Evolutionary conservation across 2,797 vertebrate genomes (phyloP).

Genomic region (Hafferia zeledoni): DNA sequence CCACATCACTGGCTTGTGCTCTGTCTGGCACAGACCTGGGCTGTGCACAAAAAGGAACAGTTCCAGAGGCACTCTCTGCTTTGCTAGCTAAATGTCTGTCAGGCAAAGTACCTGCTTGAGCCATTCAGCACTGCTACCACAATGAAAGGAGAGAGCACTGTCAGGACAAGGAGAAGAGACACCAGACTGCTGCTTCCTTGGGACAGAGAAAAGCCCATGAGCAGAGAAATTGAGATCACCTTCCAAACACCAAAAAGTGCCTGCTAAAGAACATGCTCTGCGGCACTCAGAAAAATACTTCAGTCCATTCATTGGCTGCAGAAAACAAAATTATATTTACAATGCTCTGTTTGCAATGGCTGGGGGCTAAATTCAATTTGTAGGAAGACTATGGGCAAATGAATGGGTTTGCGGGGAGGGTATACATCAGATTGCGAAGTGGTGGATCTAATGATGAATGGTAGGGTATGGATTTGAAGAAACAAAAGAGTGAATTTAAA

Average conservation of each 20-base stretch:
- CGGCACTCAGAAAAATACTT: neutral
- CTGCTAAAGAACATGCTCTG: neutral
- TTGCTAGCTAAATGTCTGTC: neutral
- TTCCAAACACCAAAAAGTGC: neutral
- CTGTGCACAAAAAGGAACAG: neutral
- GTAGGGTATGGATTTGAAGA: neutral
- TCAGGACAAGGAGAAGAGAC: neutral
- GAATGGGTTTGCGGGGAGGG: neutral
- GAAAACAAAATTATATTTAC: neutral
- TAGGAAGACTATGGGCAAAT: neutral
- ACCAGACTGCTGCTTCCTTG: neutral
- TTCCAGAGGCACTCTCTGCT: neutral
- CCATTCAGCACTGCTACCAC: neutral
- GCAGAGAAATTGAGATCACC: neutral
- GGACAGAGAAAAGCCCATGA: neutral
- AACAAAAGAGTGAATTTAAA: neutral
- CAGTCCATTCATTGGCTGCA: neutral
- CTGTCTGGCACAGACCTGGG: neutral
- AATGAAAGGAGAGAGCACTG: fast-evolving
- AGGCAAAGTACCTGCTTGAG: neutral
- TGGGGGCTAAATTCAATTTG: neutral
- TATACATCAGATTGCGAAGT: neutral
- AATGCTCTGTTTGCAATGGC: neutral
- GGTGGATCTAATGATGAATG: neutral
- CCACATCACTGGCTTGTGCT: neutral